Conservation (phyloP, 2,113 vertebrate species). For the Bambusicola thoracicus region DNA sequence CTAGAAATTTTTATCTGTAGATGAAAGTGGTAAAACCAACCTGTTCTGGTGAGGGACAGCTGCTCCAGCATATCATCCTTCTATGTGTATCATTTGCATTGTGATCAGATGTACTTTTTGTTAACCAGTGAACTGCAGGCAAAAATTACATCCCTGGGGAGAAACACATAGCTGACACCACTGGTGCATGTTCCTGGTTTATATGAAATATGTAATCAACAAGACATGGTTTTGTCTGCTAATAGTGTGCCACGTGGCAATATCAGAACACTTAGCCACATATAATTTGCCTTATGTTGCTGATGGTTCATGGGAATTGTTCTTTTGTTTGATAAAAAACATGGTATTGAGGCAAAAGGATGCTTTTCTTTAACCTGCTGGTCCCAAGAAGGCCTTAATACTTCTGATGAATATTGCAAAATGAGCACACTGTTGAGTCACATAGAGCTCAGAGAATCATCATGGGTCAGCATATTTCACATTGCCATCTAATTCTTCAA, state of each 20-base stretch:
- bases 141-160: background rate
- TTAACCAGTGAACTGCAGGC: background rate
- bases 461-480: background rate
- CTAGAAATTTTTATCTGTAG: background rate
- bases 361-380: background rate
- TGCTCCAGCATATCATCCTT: background rate
- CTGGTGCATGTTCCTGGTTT: background rate
- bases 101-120: background rate
- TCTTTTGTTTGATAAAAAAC: background rate
- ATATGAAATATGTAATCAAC: background rate
- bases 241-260: background rate
- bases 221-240: background rate
- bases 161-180: background rate
- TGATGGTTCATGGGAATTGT: background rate
- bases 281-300: background rate
- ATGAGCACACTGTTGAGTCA: background rate
- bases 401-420: background rate
- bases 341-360: background rate
- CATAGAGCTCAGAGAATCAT: background rate
- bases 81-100: background rate
- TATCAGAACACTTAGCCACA: fast-evolving
- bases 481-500: background rate
- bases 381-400: background rate
- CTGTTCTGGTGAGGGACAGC: background rate
- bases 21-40: background rate